phyloP scores from a whole-genome alignment of 2,113 vertebrate genomes.

The Empidonax alnorum region DNA sequence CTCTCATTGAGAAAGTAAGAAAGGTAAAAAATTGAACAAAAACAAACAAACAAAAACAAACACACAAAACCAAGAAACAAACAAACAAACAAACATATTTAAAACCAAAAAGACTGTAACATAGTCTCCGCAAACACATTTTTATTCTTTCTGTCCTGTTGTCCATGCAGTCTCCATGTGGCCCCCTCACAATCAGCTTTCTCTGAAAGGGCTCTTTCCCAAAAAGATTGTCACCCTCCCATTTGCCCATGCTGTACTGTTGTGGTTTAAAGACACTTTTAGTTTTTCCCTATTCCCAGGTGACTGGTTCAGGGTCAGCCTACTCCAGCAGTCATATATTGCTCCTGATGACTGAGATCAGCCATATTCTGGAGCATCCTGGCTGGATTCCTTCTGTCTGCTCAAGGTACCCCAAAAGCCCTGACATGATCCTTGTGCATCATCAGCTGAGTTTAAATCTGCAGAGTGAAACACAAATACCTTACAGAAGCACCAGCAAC shows the following conservation, averaged over 20 bases:
- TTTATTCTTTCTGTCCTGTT: not conserved
- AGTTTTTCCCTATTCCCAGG: not conserved
- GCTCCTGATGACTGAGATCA: not conserved
- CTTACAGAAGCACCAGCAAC: not conserved
- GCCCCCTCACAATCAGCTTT: not conserved
- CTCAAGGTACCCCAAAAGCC: not conserved
- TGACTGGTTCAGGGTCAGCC: not conserved
- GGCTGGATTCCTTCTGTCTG: not conserved
- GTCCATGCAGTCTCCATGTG: not conserved
- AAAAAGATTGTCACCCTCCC: not conserved
- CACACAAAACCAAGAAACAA: not conserved
- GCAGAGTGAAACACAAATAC: too few species aligned
- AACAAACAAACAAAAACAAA: not conserved
- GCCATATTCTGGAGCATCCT: not conserved
- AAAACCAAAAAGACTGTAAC: not conserved
- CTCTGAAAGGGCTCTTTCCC: not conserved
- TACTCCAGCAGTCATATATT: not conserved
- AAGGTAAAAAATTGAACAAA: not conserved
- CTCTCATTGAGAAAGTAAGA: too few species aligned
- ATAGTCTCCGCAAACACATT: not conserved
- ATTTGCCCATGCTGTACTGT: not conserved
- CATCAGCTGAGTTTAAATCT: not conserved
- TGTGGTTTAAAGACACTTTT: not conserved
- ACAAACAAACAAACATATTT: too few species aligned
- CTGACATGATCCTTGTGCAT: rapidly evolving